phyloP scores from a whole-genome alignment of 2,888 invertebrate species.

The Andrena minutula region DNA sequence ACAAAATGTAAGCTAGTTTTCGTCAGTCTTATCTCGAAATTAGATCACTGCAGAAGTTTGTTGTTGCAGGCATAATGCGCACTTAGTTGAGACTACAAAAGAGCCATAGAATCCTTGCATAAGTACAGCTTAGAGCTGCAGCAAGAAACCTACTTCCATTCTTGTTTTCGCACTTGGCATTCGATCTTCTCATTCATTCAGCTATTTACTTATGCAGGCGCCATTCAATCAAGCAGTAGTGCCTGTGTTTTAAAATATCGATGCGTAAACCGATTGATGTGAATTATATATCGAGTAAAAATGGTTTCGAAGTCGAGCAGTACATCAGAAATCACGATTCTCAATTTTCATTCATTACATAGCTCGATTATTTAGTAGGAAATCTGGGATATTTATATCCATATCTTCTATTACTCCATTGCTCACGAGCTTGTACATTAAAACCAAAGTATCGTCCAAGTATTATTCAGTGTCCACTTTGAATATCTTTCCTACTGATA shows the following conservation, averaged over 20 bases:
- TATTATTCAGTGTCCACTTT: too few species aligned
- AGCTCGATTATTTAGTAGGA: not conserved
- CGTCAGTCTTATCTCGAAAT: not conserved
- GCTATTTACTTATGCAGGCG: constrained; percentile 51
- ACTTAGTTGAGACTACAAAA: constrained; percentile 15
- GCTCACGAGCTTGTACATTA: too few species aligned
- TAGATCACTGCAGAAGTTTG: not conserved
- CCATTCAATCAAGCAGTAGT: constrained; percentile 34
- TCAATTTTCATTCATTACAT: not conserved
- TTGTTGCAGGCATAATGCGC: constrained; percentile 9
- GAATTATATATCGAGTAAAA: constrained; percentile 8
- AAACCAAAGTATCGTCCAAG: too few species aligned
- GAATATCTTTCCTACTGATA: not conserved
- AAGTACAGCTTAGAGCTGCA: constrained; percentile 16
- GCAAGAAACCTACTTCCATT: constrained; percentile 36
- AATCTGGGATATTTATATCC: not conserved
- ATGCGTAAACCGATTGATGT: constrained; percentile 29
- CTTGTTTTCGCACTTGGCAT: constrained; percentile 52
- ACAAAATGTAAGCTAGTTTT: not conserved
- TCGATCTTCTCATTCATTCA: constrained; percentile 49
- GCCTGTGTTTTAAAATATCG: constrained; percentile 38
- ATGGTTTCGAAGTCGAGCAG: too few species aligned
- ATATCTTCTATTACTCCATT: too few species aligned
- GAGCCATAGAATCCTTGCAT: constrained; percentile 12
- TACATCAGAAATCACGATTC: too few species aligned